Percentiles rank a stretch among this genome's conserved stretches.
Conservation (phyloP, 2,113 vertebrate species). For the Thymallus thymallus region DNA sequence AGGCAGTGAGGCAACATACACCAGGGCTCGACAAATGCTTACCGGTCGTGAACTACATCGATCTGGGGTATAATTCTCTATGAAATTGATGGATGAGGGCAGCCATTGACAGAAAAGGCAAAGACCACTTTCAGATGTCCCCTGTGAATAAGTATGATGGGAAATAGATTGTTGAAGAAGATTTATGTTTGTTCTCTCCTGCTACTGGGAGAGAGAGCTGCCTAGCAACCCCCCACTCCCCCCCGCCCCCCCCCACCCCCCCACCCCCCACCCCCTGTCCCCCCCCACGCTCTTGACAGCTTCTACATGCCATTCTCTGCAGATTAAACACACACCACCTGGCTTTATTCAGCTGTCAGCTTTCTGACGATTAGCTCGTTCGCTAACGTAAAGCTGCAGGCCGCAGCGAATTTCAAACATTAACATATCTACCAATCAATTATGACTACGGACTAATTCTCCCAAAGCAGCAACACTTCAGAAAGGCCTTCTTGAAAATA, state of each 20-base stretch:
- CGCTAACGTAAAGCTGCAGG: no score
- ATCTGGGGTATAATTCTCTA: slow-evolving; percentile 90
- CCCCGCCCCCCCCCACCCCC: no score
- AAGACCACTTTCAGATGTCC: slow-evolving; percentile 84
- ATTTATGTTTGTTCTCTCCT: slow-evolving; percentile 78
- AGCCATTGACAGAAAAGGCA: slow-evolving; percentile 87
- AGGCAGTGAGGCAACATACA: slow-evolving; percentile 60
- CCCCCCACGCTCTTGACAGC: not conserved
- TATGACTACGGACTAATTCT: no score
- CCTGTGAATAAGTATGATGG: slow-evolving; percentile 82
- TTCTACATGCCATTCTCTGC: slow-evolving; percentile 61
- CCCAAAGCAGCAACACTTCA: no score
- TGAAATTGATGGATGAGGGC: slow-evolving; percentile 89
- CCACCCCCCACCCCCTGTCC: no score
- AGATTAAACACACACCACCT: slow-evolving; percentile 48
- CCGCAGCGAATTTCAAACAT: no score
- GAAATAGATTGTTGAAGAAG: slow-evolving; percentile 82
- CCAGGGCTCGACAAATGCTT: slow-evolving; percentile 73
- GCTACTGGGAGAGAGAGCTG: slow-evolving; percentile 56
- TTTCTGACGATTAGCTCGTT: no score
- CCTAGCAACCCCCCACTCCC: not conserved
- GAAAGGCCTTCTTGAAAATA: not conserved
- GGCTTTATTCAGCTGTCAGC: slow-evolving; percentile 29
- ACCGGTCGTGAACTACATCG: slow-evolving; percentile 87
- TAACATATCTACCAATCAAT: no score